These are phyloP conservation scores for Notodonta ziczac DNA, from an alignment of 2,888 invertebrate species.

Conservation along the genomic window DNA sequence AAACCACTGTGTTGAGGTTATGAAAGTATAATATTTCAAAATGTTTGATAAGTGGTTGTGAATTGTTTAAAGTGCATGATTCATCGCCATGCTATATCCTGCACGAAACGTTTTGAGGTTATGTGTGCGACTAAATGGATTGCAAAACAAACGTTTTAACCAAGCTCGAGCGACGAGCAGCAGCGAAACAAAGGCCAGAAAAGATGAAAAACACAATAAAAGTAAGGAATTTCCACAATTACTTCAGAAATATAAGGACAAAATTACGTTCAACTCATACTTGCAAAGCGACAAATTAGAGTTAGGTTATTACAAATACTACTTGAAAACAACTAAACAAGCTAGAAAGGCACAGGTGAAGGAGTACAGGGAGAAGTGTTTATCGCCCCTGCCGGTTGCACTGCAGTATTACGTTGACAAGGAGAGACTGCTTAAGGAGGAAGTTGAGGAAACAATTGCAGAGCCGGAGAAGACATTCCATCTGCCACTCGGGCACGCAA, in stretches of 20 bases:
- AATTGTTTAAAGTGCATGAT: constrained; percentile 17
- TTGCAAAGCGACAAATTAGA: constrained; percentile 70
- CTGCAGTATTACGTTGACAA: constrained; percentile 78
- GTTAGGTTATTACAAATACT: constrained; percentile 65
- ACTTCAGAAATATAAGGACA: constrained; percentile 62
- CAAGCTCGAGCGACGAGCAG: constrained; percentile 43
- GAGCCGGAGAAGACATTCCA: constrained; percentile 59
- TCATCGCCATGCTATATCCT: constrained; percentile 55
- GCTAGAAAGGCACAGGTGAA: constrained; percentile 49
- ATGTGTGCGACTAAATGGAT: constrained; percentile 57
- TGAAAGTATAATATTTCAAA: background rate
- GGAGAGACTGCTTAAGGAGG: constrained; percentile 55
- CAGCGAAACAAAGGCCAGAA: constrained; percentile 27
- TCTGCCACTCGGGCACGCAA: constrained; percentile 64
- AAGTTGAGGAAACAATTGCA: constrained; percentile 24
- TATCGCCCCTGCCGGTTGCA: constrained; percentile 79
- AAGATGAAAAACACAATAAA: constrained; percentile 30
- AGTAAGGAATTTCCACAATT: constrained; percentile 54
- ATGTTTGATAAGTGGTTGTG: constrained; percentile 5
- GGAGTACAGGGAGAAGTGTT: constrained; percentile 48
- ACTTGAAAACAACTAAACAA: constrained; percentile 57
- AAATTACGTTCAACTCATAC: constrained; percentile 74
- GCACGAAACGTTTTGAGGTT: constrained; percentile 71
- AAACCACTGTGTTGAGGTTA: background rate
- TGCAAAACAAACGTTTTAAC: constrained; percentile 51